Conservation (phyloP, 2,113 vertebrate genomes). For the Probosciger aterrimus region DNA sequence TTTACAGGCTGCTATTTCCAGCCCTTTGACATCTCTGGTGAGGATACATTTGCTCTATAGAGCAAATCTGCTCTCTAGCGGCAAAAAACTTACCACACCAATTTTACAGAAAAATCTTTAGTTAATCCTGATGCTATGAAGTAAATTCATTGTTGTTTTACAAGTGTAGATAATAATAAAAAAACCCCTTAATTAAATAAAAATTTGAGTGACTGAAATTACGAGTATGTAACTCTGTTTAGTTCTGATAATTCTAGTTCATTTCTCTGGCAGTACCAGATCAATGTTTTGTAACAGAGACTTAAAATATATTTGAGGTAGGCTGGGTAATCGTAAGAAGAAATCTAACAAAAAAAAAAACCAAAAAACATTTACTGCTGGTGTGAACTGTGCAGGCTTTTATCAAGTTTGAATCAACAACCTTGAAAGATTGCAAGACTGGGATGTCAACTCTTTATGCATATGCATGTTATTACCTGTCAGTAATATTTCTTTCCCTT, state of each 20-base stretch:
- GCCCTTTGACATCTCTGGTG: not conserved
- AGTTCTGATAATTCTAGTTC: not conserved
- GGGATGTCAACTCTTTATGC: not conserved
- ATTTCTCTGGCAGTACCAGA: not conserved
- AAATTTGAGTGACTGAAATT: not conserved
- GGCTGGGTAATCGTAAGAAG: not conserved
- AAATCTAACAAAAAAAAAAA: not conserved
- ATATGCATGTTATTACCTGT: not conserved
- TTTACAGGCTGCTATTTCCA: not conserved
- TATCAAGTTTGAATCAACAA: not conserved
- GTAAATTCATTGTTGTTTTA: not conserved
- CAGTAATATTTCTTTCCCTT: not conserved
- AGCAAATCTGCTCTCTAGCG: slow-evolving; percentile 44
- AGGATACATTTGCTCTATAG: not conserved
- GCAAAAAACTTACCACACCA: not conserved
- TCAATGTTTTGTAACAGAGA: not conserved
- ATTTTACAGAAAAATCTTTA: not conserved
- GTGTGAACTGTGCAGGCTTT: not conserved
- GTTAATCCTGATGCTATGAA: not conserved
- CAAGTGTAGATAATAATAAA: not conserved
- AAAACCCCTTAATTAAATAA: not conserved
- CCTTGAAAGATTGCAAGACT: not conserved
- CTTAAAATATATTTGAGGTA: not conserved
- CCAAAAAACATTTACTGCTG: not conserved
- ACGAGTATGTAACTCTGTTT: not conserved